Base-by-base conservation (phyloP, 2,113 vertebrate species). In the Alethe diademata region DNA sequence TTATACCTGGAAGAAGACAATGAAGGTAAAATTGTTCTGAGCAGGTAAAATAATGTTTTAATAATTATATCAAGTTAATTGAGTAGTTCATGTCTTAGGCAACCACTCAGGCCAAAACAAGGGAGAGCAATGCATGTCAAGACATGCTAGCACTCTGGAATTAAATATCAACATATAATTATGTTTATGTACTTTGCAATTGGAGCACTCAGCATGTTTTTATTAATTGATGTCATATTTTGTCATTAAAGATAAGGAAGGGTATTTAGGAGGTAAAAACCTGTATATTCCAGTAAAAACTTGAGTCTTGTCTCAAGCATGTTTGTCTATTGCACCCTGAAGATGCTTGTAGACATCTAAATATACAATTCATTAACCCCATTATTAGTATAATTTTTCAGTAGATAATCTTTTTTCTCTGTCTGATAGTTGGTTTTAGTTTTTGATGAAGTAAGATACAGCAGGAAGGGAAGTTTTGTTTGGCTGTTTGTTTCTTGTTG, bases 21-120 rank as follows among this genome's bases (percentile, higher is more conserved):
- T 10, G 53, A 96, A 92, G 58, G 33, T 61, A 87, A 60, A 75
- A 53, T 56, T 69, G 4, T 61, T 47, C 56, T 94, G 54, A 97
- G 65, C 51, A 95, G 70, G 93, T 96, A 78, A 97, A 95, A 51
- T 23, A 61, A 72, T 51, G 12, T 78, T 78, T 76, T 57, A 78
- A 84, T 88, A 47, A 61, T 71, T 43, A 51, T 47, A 72, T 50
- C 10, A 29, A 64, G 62, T 88, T 54, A 62, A 67, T 33, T 9
- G n/a, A 88, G 35, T 22, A 67, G 22, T 76, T 71, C 47, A 38
- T 58, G 9, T 72, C 10, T 25, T 14, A 67, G 29, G 35, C 15
- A 40, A 2, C 19, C 33, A 51, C 4, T 8, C 50, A 60, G 18
- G 33, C 35, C 61, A 42, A 42, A 89, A 67, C 26, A 66, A 22